Evolutionary conservation across 2,797 vertebrate genomes (phyloP).

Genomic region (Caiman crocodilus): DNA sequence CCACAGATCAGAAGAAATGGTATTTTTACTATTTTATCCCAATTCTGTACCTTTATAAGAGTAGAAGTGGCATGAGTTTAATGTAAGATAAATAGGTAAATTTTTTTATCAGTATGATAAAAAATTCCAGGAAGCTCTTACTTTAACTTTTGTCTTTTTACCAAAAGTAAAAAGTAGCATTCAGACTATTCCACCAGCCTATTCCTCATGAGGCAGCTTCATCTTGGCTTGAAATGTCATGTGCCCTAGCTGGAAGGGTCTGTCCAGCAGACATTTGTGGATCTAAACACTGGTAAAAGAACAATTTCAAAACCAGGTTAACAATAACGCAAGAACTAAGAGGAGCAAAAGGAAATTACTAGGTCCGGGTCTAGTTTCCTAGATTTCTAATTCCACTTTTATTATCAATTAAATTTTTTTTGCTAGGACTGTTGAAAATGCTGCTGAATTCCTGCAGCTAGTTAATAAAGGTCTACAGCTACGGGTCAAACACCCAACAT

Average conservation of each 20-base stretch:
- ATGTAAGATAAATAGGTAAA: not conserved
- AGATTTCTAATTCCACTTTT: not conserved
- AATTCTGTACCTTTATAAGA: not conserved
- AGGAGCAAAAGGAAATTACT: not conserved
- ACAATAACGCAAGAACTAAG: not conserved
- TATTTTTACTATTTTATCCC: not conserved
- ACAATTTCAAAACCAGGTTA: not conserved
- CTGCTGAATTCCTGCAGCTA: constrained; percentile 82
- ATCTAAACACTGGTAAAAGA: not conserved
- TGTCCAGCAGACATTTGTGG: not conserved
- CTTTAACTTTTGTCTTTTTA: not conserved
- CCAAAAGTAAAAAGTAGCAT: not conserved
- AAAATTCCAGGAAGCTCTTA: not conserved
- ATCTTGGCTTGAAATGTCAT: constrained; percentile 1
- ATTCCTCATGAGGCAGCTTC: not conserved
- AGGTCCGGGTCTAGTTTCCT: not conserved
- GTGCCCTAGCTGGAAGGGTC: not conserved
- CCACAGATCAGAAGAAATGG: not conserved
- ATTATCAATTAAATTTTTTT: not conserved
- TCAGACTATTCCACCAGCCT: not conserved
- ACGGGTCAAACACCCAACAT: constrained; percentile 83
- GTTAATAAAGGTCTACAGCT: constrained; percentile 79
- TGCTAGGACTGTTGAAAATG: constrained; percentile 77
- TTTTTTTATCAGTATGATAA: not conserved
- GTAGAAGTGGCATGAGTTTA: not conserved